A percentile compares a stretch with the other conserved stretches of the same genome.
These are phyloP conservation scores for Rhinella marina DNA, from an alignment of 2,797 vertebrate species.

Conservation along the genomic window DNA sequence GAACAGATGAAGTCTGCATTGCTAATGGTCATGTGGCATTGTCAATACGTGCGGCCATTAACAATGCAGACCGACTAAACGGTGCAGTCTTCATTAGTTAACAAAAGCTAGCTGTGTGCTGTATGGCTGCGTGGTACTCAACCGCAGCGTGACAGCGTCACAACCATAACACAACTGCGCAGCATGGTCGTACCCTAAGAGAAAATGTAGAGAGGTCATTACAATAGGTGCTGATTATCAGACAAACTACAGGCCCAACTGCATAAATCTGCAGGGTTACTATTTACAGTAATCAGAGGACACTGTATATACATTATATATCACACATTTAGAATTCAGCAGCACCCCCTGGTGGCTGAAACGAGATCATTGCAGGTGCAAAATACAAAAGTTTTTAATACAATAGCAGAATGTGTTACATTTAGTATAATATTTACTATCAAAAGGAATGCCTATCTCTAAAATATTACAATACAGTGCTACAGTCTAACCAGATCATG, in stretches of 20 bases:
- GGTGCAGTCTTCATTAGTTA: too few species aligned
- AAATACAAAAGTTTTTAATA: not conserved
- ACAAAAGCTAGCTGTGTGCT: too few species aligned
- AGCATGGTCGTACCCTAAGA: too few species aligned
- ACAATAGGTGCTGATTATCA: not conserved
- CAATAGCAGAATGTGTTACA: not conserved
- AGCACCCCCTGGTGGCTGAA: slow-evolving; percentile 31
- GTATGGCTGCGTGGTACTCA: too few species aligned
- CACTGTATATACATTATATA: not conserved
- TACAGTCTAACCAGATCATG: not conserved
- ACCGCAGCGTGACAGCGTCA: too few species aligned
- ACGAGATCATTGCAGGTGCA: not conserved
- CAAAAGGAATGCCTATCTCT: not conserved
- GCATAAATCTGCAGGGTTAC: slow-evolving; percentile 8
- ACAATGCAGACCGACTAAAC: too few species aligned
- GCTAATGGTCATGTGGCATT: too few species aligned
- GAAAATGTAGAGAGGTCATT: not conserved
- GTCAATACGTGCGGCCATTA: too few species aligned
- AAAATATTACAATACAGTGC: not conserved
- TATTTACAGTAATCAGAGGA: slow-evolving; percentile 31
- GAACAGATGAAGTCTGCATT: too few species aligned
- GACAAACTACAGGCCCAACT: not conserved
- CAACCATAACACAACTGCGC: too few species aligned
- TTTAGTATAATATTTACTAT: not conserved
- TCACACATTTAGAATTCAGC: not conserved